A percentile compares a stretch with the other conserved stretches of the same genome.
These are phyloP conservation scores for Andrena minutula DNA, from an alignment of 2,888 invertebrate species.

Conservation along the genomic window DNA sequence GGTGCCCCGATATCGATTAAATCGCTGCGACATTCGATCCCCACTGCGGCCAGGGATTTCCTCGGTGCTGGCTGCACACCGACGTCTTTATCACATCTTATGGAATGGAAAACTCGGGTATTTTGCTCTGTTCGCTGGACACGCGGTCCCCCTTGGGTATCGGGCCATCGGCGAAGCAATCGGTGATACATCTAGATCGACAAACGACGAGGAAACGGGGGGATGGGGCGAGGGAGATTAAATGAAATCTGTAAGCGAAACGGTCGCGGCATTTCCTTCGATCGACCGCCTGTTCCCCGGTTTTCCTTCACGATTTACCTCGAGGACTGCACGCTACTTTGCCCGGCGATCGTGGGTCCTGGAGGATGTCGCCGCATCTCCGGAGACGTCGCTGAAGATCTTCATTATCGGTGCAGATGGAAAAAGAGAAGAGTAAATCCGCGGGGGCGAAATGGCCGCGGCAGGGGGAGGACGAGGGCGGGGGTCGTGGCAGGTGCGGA, in stretches of 20 bases:
- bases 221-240: conserved; percentile 37
- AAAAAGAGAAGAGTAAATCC: conserved; percentile 24
- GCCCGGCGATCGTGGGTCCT: neutral
- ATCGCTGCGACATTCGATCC: conserved; percentile 25
- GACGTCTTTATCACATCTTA: conserved; percentile 69
- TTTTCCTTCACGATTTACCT: neutral
- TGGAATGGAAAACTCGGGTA: conserved; percentile 57
- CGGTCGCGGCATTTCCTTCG: neutral
- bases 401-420: conserved; percentile 43
- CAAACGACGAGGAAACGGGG: conserved; percentile 49
- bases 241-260: conserved; percentile 60
- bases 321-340: neutral
- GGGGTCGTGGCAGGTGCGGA: conserved; percentile 47
- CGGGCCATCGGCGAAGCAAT: conserved; percentile 59
- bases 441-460: conserved; percentile 16
- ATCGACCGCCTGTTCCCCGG: neutral
- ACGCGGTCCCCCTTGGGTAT: conserved; percentile 26
- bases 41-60: conserved; percentile 31
- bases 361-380: conserved; percentile 26
- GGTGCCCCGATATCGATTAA: conserved; percentile 27
- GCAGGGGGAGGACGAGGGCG: neutral
- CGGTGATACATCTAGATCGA: conserved; percentile 56
- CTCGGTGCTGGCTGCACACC: conserved; percentile 11
- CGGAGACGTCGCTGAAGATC: conserved; percentile 23
- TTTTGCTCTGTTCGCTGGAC: conserved; percentile 41